Base-by-base conservation (phyloP, 2,888 invertebrate genomes). In the Synanthedon vespiformis region DNA sequence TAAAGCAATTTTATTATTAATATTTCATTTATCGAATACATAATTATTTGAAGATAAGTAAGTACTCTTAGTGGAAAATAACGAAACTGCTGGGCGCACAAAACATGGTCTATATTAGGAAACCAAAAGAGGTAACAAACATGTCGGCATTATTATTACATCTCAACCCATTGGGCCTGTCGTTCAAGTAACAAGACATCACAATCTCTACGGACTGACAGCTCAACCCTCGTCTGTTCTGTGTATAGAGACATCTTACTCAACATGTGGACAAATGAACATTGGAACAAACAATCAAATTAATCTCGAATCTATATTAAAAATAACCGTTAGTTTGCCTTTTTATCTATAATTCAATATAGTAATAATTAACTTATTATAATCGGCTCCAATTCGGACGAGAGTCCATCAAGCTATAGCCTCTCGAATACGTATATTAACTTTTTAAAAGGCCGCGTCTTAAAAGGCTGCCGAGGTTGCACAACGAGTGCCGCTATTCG, bases 401-500 rank as follows among this genome's bases (percentile, higher is more conserved):
- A 13, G 13, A n/a, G 11, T 44, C 13, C 44, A 14, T 44, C 44
- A 44, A 44, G 10, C 34, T 6, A 34, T 1, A 18, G 18, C 18
- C 44, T 44, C 44, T 14, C 34, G 34, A 34, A 34, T 34, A n/a
- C 13, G n/a, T n/a, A n/a, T n/a, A n/a, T 8, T 44, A 44, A 44
- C 13, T n/a, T 13, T n/a, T 13, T 12, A 44, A 14, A 13, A 41
- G 6, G 41, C 41, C 41, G 12, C 12, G 6, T 14, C 44, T 13
- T 44, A 44, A 14, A 44, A 14, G 13, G 44, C 14, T 44, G 41
- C 22, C 22, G 8, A 27, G n/a, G 40, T 52, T 49, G 48, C 52
- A 40, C 52, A 49, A 52, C 34, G 12, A 47, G 47, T 16, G 51
- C 55, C 55, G 55, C 51, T 53, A 53, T 13, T 13, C 51, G 52